Evolutionary conservation across 92 coral and sea anemone species (phyloP), one percentile per base, ranked within the genome.

Genomic region (Porites lobata): DNA sequence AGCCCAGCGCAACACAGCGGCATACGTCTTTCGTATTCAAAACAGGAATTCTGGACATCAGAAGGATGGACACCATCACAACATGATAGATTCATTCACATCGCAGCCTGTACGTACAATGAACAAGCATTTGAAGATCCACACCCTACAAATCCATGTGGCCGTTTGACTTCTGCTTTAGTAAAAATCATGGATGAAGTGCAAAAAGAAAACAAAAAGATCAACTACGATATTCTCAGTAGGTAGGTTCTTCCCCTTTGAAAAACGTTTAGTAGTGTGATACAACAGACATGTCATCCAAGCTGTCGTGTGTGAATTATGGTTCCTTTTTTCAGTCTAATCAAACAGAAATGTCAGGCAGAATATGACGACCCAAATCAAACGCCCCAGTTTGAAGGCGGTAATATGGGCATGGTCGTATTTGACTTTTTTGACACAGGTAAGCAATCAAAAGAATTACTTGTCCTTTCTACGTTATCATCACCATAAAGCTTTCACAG

Each of bases 41-140:
- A 50, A n/a, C 71, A 47, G 38, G 83, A 79, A 20, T 79, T 79
- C 57, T 79, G 72, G 62, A 66, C 72, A 3, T 43, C 61, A 51
- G 50, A 80, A 9, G 84, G 84, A 12, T 80, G 84, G 84, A 19
- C 50, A 14, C 84, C 84, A 21, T 7, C 38, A 43, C 21, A 80
- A n/a, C 29, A 13, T 66, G 75, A 66, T 21, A 80, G 52, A 0
- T 80, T 80, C 65, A 50, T 80, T 22, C 47, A 19, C 47, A 80
- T 80, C 0, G 74, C 62, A 65, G 84, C 74, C n/a, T 21, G 84
- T 66, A 6, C 21, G 2, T 24, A 75, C 6, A 80, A 66, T 66
- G 65, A 80, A 58, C 50, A 1, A 14, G 84, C 63, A 3, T 65
- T 15, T 13, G 84, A 80, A 64, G n/a, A 6, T 43, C 7, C 0